phyloP scores from a whole-genome alignment of 2,888 invertebrate species.

The Tipula confusa region DNA sequence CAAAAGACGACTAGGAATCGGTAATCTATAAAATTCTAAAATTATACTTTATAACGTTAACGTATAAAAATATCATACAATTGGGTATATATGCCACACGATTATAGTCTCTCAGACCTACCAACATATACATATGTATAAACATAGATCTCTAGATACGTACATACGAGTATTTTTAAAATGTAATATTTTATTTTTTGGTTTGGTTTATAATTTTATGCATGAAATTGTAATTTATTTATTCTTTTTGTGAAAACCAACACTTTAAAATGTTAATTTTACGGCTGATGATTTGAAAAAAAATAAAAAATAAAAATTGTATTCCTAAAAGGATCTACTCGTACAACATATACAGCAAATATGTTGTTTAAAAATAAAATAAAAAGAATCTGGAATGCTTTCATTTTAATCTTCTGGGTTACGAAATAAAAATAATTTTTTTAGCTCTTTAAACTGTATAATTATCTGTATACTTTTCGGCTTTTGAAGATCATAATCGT shows the following conservation, averaged over 20 bases:
- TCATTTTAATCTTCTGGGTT: not conserved
- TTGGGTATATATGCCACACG: too few relatives aligned
- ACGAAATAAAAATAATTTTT: not conserved
- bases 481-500: not conserved
- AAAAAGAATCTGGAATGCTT: not conserved
- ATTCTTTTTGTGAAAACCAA: not conserved
- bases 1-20: too few relatives aligned
- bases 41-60: too few relatives aligned
- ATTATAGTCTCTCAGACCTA: too few relatives aligned
- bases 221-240: not conserved
- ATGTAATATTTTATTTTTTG: not conserved
- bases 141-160: too few relatives aligned
- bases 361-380: not conserved
- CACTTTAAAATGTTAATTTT: conserved; percentile 20
- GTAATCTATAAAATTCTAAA: too few relatives aligned
- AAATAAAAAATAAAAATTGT: not conserved
- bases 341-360: not conserved
- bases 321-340: not conserved
- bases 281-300: not conserved
- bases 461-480: not conserved
- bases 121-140: too few relatives aligned
- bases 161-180: not conserved
- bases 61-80: too few relatives aligned
- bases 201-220: conserved; percentile 6
- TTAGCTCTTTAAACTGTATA: not conserved